Conservation (phyloP, 64 coral and sea anemone genomes). For the Pocillopora damicornis region DNA sequence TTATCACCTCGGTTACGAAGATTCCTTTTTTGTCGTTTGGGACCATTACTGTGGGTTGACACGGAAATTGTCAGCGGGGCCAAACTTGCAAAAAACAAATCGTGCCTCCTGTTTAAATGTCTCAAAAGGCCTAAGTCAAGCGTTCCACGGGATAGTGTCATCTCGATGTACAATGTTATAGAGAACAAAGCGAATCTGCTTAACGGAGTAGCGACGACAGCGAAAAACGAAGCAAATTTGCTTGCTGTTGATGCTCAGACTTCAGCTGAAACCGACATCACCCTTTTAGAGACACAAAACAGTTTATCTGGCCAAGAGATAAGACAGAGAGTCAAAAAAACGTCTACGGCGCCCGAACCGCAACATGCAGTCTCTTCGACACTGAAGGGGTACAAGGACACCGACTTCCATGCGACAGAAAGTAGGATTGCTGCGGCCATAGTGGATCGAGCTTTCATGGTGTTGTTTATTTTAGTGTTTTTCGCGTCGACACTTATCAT, state of each 20-base stretch:
- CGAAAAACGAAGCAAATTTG: background rate
- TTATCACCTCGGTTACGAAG: slow-evolving; percentile 36
- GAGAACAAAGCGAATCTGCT: background rate
- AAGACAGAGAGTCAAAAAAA: background rate
- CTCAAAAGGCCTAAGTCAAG: background rate
- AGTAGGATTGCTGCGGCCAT: slow-evolving; percentile 74
- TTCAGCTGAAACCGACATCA: background rate
- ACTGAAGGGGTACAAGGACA: slow-evolving; percentile 38
- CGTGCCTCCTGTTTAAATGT: background rate
- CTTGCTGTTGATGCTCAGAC: background rate
- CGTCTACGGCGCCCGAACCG: slow-evolving; percentile 30
- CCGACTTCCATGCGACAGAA: slow-evolving; percentile 20
- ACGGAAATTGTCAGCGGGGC: background rate
- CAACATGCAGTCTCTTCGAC: slow-evolving; percentile 32
- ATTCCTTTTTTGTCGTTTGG: slow-evolving; percentile 65
- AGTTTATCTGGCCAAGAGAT: slow-evolving; percentile 13
- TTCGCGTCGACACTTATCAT: slow-evolving; percentile 55
- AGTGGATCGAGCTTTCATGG: slow-evolving; percentile 80
- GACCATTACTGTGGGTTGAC: slow-evolving; percentile 49
- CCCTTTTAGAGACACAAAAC: background rate
- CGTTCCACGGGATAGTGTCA: background rate
- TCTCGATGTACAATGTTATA: slow-evolving; percentile 19
- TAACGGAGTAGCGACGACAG: background rate
- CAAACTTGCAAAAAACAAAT: background rate
- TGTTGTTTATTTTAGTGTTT: slow-evolving; percentile 67